Base-by-base conservation (phyloP, 2,797 vertebrate species). In the Amazona finschi region DNA sequence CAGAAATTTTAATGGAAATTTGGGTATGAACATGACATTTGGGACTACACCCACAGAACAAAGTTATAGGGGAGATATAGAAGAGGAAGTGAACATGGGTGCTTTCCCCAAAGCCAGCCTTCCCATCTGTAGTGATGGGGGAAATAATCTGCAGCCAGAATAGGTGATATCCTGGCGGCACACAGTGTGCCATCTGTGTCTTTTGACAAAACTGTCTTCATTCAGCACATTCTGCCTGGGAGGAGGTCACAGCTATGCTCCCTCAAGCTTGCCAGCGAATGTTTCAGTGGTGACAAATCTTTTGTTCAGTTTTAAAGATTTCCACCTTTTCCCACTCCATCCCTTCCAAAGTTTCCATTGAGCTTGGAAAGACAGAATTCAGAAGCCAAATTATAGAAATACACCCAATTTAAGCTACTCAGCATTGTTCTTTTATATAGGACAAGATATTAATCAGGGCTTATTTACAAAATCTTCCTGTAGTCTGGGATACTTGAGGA, bases 211-310 rank as follows among this genome's bases (percentile, higher is more conserved):
- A 41, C 15, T n/a, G 15, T 30, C 61, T 91, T 38, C 83, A 93
- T 85, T 53, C 76, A 73, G 70, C 76, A 85, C 61, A 38, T 47
- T 85, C 58, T 64, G 61, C 79, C 39, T 28, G 22, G 70, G 53
- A 90, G 69, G 14, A 78, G 76, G 85, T 91, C 85, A 92, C 73
- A 89, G 62, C 61, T 81, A 39, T 19, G 39, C 20, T 85, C 81
- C 79, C 78, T 66, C 28, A 72, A 74, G 82, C 82, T 89, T 96
- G 61, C 81, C 95, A 94, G 85, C 69, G 72, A 62, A 4, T 16
- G 19, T 41, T 65, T 75, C 15, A 22, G 38, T 50, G 66, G 58
- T 6, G 28, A 66, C 66, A 75, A 36, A 39, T 31, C 43, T 39
- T 73, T 85, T 71, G 61, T 75, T 94, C 21, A 3, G 25, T 55